phyloP scores from a whole-genome alignment of 2,888 invertebrate species.

The Pinctada fucata region DNA sequence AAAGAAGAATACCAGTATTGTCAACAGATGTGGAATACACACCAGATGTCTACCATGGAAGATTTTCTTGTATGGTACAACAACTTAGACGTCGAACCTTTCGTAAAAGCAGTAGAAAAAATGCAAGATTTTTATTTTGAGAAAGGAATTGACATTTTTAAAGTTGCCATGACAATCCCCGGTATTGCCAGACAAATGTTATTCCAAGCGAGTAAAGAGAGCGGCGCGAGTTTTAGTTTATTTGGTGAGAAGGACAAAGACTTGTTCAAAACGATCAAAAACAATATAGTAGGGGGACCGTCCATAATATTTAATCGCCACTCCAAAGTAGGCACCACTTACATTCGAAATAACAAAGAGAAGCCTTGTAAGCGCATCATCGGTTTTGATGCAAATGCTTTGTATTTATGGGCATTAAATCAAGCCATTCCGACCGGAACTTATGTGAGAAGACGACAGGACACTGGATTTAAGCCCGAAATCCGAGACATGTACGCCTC shows the following conservation, averaged over 20 bases:
- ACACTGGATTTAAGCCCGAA: constrained; percentile 33
- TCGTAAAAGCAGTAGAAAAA: no score
- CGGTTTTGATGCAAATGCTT: no score
- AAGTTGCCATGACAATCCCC: no score
- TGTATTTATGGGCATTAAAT: constrained; percentile 6
- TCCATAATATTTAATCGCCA: no score
- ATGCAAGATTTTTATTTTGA: background rate
- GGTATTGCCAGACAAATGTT: constrained; percentile 43
- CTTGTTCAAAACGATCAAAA: constrained; percentile 14
- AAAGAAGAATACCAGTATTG: no score
- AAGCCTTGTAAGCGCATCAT: constrained; percentile 8
- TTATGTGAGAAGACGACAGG: background rate
- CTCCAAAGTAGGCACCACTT: background rate
- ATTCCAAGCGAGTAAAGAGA: background rate
- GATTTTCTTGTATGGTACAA: no score
- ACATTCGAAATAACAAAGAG: background rate
- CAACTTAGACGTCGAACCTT: no score
- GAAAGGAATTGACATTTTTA: no score
- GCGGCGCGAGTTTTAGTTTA: no score
- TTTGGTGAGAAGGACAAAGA: background rate
- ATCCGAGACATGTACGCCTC: constrained; percentile 38
- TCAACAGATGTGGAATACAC: no score
- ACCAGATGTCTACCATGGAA: no score
- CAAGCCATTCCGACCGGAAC: constrained; percentile 19
- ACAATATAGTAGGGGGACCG: background rate